A percentile compares a stretch with the other conserved stretches of the same genome.
Evolutionary conservation across 1,140 invertebrate species (phyloP).

Genomic region (Cotesia typhae): DNA sequence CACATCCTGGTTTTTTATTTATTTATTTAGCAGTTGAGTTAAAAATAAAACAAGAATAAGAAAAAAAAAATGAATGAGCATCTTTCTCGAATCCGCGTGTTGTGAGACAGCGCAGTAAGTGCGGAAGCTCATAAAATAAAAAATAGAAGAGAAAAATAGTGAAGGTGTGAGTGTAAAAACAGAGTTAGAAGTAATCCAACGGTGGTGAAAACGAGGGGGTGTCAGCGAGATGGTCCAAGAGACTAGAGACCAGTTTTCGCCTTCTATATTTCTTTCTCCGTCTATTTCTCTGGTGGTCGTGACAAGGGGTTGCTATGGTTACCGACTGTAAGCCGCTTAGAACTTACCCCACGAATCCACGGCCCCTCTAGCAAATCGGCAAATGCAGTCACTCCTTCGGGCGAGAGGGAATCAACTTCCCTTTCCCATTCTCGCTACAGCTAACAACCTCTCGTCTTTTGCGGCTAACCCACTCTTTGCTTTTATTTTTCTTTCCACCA

Average conservation of each 20-base stretch:
- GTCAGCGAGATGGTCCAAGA: conserved; percentile 21
- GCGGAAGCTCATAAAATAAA: conserved; percentile 10
- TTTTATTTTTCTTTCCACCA: neutral
- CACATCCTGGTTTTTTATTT: conserved; percentile 11
- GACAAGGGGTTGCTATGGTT: conserved; percentile 55
- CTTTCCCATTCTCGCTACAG: neutral
- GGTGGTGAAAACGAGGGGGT: conserved; percentile 24
- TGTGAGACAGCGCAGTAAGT: conserved; percentile 34
- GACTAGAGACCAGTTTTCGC: conserved; percentile 27
- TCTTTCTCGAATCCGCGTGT: conserved; percentile 1
- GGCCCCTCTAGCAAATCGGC: conserved; percentile 30
- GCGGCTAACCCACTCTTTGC: conserved; percentile 11
- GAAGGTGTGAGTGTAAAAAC: conserved; percentile 14
- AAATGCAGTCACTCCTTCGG: conserved; percentile 25
- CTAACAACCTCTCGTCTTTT: conserved; percentile 17
- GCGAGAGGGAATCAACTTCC: conserved; percentile 2
- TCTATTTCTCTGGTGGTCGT: conserved; percentile 53
- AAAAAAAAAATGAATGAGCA: conserved; percentile 4
- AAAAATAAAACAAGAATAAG: conserved; percentile 23
- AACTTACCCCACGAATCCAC: conserved; percentile 44
- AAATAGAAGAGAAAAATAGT: no score
- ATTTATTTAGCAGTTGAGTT: neutral
- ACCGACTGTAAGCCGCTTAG: conserved; percentile 62
- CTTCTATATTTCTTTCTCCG: conserved; percentile 1
- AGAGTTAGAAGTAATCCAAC: conserved; percentile 18